Evolutionary conservation across 2,113 vertebrate species (phyloP), one percentile per base, ranked within the genome.

Genomic region (Litocranius walleri): DNA sequence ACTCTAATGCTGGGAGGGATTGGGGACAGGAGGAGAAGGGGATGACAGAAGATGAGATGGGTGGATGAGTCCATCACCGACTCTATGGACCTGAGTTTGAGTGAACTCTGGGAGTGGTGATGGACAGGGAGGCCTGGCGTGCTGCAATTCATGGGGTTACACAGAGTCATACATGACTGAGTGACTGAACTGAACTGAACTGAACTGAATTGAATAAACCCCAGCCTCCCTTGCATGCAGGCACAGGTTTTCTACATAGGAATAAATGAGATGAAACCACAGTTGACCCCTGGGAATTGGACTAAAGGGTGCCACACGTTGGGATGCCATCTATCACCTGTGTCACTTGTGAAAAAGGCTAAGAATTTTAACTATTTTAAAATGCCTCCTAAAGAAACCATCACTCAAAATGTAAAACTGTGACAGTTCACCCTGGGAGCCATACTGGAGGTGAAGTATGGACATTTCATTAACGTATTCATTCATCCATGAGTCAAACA

Each of bases 331-430:
- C 94, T 36, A 27, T 90, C 84, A 91, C 23, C 50, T 6, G 27
- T 61, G 81, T 80, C 85, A 8, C 25, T 12, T 48, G 27, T 21
- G 13, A 56, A 57, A 91, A 64, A 82, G 88, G 81, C 23, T n/a
- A 84, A 29, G 80, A 40, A 80, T 91, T 61, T 81, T 94, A 64
- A 94, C 56, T 57, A 67, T 54, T 85, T 85, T 67, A 90, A 82
- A 86, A 83, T 59, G 59, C 19, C 29, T 64, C 91, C 78, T 85
- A 77, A 59, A 77, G 89, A 94, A 90, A 16, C 82, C 57, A 92
- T 95, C 71, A 59, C 62, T 61, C 82, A 43, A 40, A 77, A 27
- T 43, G 40, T 52, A 48, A 64, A 90, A 23, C 23, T 1, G 29
- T 81, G 86, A 67, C 78, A 30, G 90, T 6, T 61, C 56, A 17